These are phyloP conservation scores for Philypnodon macrostomus DNA, from an alignment of 2,797 vertebrate species.

Conservation along the genomic window DNA sequence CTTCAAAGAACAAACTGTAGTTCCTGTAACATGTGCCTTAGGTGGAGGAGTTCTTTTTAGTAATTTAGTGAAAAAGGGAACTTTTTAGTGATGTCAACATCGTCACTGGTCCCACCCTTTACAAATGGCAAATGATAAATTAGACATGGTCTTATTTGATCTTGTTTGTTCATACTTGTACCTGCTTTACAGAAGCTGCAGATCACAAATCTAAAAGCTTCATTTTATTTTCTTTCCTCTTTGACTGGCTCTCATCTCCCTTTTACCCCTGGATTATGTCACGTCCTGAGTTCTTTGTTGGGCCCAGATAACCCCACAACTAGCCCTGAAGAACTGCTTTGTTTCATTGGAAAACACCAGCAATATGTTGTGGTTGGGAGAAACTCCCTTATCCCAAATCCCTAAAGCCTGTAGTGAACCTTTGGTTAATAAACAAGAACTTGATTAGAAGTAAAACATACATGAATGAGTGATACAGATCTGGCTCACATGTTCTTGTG, in stretches of 20 bases:
- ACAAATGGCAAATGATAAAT: slow-evolving; percentile 26
- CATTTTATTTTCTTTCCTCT: slow-evolving; percentile 50
- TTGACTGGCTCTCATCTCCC: slow-evolving; percentile 47
- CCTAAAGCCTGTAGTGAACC: slow-evolving; percentile 30
- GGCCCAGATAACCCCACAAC: slow-evolving; percentile 39
- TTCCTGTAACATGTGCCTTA: background rate
- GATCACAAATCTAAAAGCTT: slow-evolving; percentile 30
- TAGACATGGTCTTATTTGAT: slow-evolving; percentile 21
- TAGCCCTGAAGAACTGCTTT: slow-evolving; percentile 37
- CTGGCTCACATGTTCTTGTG: slow-evolving; percentile 44
- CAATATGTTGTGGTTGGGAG: slow-evolving; percentile 36
- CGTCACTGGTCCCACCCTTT: slow-evolving; percentile 9
- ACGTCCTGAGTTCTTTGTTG: slow-evolving; percentile 42
- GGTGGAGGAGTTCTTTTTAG: background rate
- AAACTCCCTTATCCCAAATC: slow-evolving; percentile 37
- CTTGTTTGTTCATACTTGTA: slow-evolving; percentile 20
- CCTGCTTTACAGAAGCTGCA: slow-evolving; percentile 24
- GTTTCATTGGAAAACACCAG: slow-evolving; percentile 49
- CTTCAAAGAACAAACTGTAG: background rate
- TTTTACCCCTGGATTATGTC: slow-evolving; percentile 54
- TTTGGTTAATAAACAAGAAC: slow-evolving; percentile 55
- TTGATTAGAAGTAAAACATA: slow-evolving; percentile 46
- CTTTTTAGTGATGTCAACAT: background rate
- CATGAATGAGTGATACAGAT: slow-evolving; percentile 45
- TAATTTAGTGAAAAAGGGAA: no score